Evolutionary conservation across 2,888 invertebrate genomes (phyloP).

Genomic region (Exocentrus adspersus): DNA sequence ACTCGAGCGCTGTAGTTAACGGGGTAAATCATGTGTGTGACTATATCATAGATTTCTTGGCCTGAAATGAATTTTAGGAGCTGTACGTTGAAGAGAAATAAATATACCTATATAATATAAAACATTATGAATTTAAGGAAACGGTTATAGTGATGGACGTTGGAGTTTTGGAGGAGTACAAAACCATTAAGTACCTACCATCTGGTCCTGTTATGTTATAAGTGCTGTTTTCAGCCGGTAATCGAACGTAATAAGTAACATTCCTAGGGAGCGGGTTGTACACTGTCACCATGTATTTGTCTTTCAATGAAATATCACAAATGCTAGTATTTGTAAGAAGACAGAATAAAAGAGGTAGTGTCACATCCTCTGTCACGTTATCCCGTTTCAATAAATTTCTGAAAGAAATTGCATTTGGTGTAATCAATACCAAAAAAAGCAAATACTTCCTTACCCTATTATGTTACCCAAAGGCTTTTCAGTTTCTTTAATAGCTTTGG

Average conservation of each 20-base stretch:
- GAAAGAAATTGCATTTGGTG: no score
- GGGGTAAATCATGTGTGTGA: constrained; percentile 35
- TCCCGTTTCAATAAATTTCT: constrained; percentile 37
- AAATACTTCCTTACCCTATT: constrained; percentile 42
- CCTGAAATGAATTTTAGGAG: constrained; percentile 26
- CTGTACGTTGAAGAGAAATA: background rate
- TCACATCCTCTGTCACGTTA: constrained; percentile 34
- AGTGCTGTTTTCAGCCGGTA: constrained; percentile 68
- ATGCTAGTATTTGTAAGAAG: constrained; percentile 78
- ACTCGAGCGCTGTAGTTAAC: background rate
- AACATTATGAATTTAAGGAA: no score
- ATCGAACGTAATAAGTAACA: constrained; percentile 68
- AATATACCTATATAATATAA: no score
- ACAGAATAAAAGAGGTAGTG: constrained; percentile 65
- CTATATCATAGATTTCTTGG: constrained; percentile 34
- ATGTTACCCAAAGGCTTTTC: constrained; percentile 42
- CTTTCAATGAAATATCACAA: constrained; percentile 72
- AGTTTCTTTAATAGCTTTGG: constrained; percentile 64
- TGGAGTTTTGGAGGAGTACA: background rate
- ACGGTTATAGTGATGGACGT: no score
- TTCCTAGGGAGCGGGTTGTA: constrained; percentile 82
- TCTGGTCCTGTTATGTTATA: constrained; percentile 72
- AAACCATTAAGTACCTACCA: constrained; percentile 67
- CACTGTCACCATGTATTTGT: constrained; percentile 71
- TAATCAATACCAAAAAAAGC: no score